Evolutionary conservation across 2,888 invertebrate species (phyloP).

Genomic region (Pecten maximus): DNA sequence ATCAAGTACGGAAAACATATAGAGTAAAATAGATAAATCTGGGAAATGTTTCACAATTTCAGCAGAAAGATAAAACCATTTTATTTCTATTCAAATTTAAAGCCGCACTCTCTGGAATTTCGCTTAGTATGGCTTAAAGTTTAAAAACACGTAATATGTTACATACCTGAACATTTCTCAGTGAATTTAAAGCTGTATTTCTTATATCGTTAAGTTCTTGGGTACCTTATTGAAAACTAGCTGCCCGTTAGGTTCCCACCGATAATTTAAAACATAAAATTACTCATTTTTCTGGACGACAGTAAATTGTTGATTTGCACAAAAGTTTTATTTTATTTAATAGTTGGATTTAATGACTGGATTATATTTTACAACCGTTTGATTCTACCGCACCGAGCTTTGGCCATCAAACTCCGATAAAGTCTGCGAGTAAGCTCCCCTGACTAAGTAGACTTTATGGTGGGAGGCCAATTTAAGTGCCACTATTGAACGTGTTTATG

Average conservation of each 20-base stretch:
- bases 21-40: background rate
- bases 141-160: background rate
- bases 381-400: conserved; percentile 23
- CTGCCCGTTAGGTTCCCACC: background rate
- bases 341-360: conserved; percentile 7
- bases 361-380: conserved; percentile 33
- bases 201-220: background rate
- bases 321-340: conserved; percentile 30
- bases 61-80: background rate
- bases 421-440: background rate
- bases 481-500: background rate
- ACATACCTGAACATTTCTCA: background rate
- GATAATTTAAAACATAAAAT: conserved; percentile 31
- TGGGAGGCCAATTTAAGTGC: conserved; percentile 26
- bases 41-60: background rate
- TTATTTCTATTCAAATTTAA: conserved; percentile 1
- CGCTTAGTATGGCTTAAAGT: background rate
- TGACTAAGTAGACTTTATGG: conserved; percentile 20
- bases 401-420: conserved; percentile 28
- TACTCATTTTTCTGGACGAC: conserved; percentile 28
- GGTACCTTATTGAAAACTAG: background rate
- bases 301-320: conserved; percentile 17
- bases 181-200: background rate
- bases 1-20: background rate
- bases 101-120: background rate